These are phyloP conservation scores for Onychomys leucogaster DNA, from an alignment of 2,797 vertebrate genomes.

Conservation along the genomic window DNA sequence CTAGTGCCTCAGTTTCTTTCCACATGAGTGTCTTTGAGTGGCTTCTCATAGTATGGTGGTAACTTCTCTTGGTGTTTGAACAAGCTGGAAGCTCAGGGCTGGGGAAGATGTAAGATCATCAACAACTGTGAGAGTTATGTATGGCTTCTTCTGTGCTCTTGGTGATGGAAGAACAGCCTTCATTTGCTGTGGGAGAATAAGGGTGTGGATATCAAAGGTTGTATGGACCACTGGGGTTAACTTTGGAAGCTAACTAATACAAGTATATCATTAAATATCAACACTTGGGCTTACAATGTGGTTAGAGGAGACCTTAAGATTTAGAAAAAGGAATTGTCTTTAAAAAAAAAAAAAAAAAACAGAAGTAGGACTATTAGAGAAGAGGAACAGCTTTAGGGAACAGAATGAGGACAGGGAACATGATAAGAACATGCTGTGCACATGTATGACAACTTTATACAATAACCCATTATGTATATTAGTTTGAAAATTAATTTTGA, in stretches of 20 bases:
- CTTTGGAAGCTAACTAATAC: neutral
- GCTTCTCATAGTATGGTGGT: no score
- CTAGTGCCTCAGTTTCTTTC: neutral
- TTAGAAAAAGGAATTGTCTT: neutral
- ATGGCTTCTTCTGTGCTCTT: neutral
- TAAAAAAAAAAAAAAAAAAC: neutral
- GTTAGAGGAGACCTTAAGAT: neutral
- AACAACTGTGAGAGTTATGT: neutral
- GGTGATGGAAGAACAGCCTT: neutral
- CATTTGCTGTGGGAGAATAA: neutral
- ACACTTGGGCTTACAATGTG: neutral
- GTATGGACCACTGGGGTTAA: neutral
- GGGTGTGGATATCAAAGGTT: neutral
- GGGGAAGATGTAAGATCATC: neutral
- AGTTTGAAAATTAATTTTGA: neutral
- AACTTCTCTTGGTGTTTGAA: neutral
- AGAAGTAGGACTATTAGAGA: neutral
- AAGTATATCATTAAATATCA: neutral
- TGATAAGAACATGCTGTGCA: neutral
- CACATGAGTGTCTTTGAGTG: neutral
- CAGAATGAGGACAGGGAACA: neutral
- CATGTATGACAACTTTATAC: neutral
- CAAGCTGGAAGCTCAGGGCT: neutral
- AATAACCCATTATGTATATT: neutral
- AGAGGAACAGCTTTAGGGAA: neutral